Evolutionary conservation across 2,113 vertebrate genomes (phyloP).

Genomic region (Passerina amoena): DNA sequence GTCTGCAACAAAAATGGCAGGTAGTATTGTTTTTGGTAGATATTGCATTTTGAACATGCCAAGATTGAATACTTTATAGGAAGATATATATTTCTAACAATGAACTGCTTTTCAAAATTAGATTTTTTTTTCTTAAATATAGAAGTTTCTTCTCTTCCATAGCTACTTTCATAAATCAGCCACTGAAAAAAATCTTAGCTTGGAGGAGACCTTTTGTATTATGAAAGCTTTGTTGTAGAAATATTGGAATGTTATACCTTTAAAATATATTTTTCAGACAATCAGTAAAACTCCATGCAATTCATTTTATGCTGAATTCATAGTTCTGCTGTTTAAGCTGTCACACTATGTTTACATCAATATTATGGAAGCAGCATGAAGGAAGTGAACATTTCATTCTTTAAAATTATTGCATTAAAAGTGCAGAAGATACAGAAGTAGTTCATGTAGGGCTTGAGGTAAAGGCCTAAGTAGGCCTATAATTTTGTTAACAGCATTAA

Average conservation of each 20-base stretch:
- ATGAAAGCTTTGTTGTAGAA: not conserved
- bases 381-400: not conserved
- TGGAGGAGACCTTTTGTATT: not conserved
- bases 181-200: not conserved
- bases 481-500: constrained; percentile 41
- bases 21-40: not conserved
- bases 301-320: not conserved
- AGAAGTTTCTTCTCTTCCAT: not conserved
- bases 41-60: not conserved
- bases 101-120: not conserved
- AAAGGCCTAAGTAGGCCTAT: not conserved
- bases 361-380: not conserved
- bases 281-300: not conserved
- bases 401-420: not conserved
- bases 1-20: not conserved
- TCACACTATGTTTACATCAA: not conserved
- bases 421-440: not conserved
- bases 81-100: not conserved
- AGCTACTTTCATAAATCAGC: not conserved
- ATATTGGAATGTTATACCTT: not conserved
- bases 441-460: not conserved
- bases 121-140: not conserved
- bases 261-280: not conserved
- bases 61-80: not conserved
- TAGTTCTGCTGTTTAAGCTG: not conserved